Evolutionary conservation across 2,113 vertebrate genomes (phyloP).

Genomic region (Zosterops borbonicus): DNA sequence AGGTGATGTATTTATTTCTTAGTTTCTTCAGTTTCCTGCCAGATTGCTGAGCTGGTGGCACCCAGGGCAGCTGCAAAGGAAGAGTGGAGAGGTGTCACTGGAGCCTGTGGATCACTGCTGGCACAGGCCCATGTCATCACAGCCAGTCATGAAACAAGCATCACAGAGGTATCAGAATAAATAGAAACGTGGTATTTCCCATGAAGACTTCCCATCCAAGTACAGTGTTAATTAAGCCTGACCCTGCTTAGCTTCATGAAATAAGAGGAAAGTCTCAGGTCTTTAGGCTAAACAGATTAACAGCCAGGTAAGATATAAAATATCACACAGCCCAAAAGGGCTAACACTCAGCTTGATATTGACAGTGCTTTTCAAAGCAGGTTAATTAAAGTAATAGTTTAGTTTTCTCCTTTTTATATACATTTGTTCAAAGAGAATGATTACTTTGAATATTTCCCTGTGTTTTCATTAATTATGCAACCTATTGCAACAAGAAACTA

Average conservation of each 20-base stretch:
- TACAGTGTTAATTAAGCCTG: not conserved
- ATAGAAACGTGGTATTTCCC: not conserved
- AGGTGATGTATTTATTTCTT: not conserved
- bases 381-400: slow-evolving; percentile 54
- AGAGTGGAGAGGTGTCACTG: not conserved
- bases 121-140: not conserved
- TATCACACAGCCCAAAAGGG: not conserved
- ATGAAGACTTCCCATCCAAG: not conserved
- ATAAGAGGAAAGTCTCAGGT: not conserved
- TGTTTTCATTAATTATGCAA: slow-evolving; percentile 56
- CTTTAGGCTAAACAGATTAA: not conserved
- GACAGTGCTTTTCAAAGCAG: not conserved
- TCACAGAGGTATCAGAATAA: not conserved
- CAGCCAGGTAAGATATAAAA: not conserved
- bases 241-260: slow-evolving; percentile 1
- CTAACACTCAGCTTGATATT: not conserved
- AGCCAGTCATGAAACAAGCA: not conserved
- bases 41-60: not conserved
- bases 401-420: not conserved
- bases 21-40: not conserved
- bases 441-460: slow-evolving; percentile 36
- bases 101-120: not conserved
- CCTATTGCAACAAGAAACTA: slow-evolving; percentile 33
- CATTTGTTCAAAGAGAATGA: not conserved
- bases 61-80: not conserved